Base-by-base conservation (phyloP, 2,113 vertebrate species). In the Lasiurus borealis region DNA sequence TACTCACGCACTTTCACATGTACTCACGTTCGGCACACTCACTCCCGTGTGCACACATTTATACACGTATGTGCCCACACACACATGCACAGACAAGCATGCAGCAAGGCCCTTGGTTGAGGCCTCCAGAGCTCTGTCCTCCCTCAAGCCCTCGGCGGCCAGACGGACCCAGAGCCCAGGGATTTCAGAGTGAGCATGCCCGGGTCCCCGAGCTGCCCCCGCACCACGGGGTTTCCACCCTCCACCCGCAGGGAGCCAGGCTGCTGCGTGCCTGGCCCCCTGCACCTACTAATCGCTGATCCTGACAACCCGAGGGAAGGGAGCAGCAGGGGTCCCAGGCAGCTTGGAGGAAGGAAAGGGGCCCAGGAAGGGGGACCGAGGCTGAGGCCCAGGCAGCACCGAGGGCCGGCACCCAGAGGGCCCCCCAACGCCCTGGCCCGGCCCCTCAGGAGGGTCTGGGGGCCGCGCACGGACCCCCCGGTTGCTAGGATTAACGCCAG, bases 401-500 rank as follows among this genome's bases (percentile, higher is more conserved):
- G 18, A 12, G 1, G 0, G 23, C 25, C 1, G 50, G 59, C 40
- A 34, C 23, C 14, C 14, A 9, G 50, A 66, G 52, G 11, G 0
- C 23, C 9, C 4, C 40, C 25, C 10, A 0, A 6, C 0, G 34
- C 7, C 0, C 4, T 0, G 6, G 5, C 46, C 14, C 12, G 69
- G 23, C 27, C 80, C 57, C 8, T 0, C 16, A 2, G 23, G 11
- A 93, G 75, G 57, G 36, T 52, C 86, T 8, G 0, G 0, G 48
- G 0, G 34, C 15, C 3, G 3, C 57, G 29, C 90, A 9, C 31
- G 34, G 92, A 81, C 59, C 82, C 27, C 82, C 25, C 69, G 2
- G 97, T 97, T 93, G 96, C 96, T 96, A 97, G 96, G 97, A 97
- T 97, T 95, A 97, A 75, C 1, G 29, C 64, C 0, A 66, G 96